Evolutionary conservation across 2,113 vertebrate species (phyloP), one percentile per base, ranked within the genome.

Genomic region (Nothoprocta perdicaria): DNA sequence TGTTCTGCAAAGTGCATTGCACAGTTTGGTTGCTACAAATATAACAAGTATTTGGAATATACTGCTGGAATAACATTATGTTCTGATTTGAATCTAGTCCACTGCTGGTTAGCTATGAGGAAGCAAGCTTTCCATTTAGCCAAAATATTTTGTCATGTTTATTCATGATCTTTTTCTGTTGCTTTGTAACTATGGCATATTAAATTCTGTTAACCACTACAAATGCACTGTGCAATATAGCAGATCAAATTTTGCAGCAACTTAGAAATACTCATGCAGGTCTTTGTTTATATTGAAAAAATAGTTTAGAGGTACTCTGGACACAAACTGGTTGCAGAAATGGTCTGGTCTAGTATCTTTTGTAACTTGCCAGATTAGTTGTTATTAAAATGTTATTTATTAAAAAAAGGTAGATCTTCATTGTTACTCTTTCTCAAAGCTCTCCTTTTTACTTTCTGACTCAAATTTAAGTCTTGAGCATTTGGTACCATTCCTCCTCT

Each of bases 291-390:
- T 38, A 62, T 8, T 19, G 41, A 84, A 86, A 46, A 35, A 81
- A 58, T 68, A 41, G 88, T 90, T 81, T 82, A 89, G 88, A 88
- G 68, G 86, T 26, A 67, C 67, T 14, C 86, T 86, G 86, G 57
- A 87, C 22, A 41, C 78, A 86, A 68, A 46, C 43, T 77, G 35
- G 10, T 38, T 67, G 43, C 55, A 84, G 61, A 33, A 84, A 1
- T 11, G 8, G 38, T n/a, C 15, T 86, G 60, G 65, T 73, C 21
- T 50, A 14, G 14, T 35, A 50, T 88, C 24, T 71, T 87, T 67
- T 53, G 43, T 13, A 43, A 72, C 62, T 89, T 62, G 5, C 60
- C 66, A 12, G 8, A 75, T 80, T 6, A 62, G 66, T 85, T 90
- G 33, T 57, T 80, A 85, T 79, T 83, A 83, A 86, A 87, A 88